Percentiles rank a stretch among this genome's conserved stretches.
phyloP scores from a whole-genome alignment of 30 jellyfish, hydroid and myxozoan genomes.

The Mastigias papua region DNA sequence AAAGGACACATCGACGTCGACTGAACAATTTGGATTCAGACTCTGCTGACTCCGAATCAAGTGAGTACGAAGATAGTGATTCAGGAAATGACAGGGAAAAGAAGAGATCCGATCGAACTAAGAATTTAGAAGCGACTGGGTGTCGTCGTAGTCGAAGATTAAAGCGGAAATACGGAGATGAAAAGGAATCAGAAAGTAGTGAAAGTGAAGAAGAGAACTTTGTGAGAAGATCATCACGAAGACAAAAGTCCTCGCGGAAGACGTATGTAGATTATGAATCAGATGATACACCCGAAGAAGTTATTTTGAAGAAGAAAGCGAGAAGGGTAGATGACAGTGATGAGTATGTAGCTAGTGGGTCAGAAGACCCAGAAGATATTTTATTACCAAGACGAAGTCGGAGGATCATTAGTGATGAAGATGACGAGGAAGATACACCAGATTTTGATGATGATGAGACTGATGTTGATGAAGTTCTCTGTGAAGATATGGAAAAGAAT shows the following conservation, averaged over 20 bases:
- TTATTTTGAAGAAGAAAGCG: slow-evolving; percentile 11
- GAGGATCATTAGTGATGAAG: slow-evolving; percentile 37
- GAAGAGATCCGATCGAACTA: background rate
- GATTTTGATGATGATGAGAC: slow-evolving; percentile 56
- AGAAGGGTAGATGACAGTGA: slow-evolving; percentile 58
- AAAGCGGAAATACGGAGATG: slow-evolving; percentile 41
- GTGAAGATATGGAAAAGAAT: slow-evolving; percentile 41
- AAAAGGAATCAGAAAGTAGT: slow-evolving; percentile 53
- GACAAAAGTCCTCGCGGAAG: slow-evolving; percentile 34
- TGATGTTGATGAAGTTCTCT: slow-evolving; percentile 53
- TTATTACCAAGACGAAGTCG: slow-evolving; percentile 40
- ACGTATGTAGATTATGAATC: slow-evolving; percentile 61
- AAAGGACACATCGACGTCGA: slow-evolving; percentile 20
- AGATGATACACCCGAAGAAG: slow-evolving; percentile 65
- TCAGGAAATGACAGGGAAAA: slow-evolving; percentile 17
- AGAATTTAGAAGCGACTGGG: slow-evolving; percentile 37
- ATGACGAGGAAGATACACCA: slow-evolving; percentile 48
- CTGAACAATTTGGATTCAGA: slow-evolving; percentile 66
- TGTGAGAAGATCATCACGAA: slow-evolving; percentile 67
- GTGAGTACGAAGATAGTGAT: slow-evolving; percentile 48
- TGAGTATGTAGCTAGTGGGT: slow-evolving; percentile 70
- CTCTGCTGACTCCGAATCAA: slow-evolving; percentile 26
- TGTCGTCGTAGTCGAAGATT: slow-evolving; percentile 81
- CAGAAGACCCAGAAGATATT: slow-evolving; percentile 72
- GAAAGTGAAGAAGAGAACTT: slow-evolving; percentile 68